These are phyloP conservation scores for Hecatera dysodea DNA, from an alignment of 2,888 invertebrate species.

Conservation along the genomic window DNA sequence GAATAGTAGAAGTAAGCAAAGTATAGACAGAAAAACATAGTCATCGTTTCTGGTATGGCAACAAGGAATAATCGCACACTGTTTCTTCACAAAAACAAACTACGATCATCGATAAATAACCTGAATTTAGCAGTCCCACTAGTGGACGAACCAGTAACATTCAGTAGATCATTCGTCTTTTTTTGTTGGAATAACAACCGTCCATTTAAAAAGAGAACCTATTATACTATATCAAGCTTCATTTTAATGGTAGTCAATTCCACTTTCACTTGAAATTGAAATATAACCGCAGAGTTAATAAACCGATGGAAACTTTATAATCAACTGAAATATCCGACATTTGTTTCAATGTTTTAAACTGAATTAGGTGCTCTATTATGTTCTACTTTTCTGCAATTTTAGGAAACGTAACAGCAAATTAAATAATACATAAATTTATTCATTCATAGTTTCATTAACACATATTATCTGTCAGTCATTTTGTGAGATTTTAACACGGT, in stretches of 20 bases:
- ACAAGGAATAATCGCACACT: neutral
- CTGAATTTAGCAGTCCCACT: neutral
- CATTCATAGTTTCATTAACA: no score
- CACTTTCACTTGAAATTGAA: slow-evolving; percentile 11
- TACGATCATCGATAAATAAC: neutral
- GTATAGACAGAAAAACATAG: no score
- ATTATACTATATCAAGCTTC: neutral
- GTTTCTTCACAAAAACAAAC: neutral
- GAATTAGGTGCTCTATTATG: slow-evolving; percentile 1
- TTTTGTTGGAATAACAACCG: neutral
- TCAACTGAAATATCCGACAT: slow-evolving; percentile 31
- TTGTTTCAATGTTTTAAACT: slow-evolving; percentile 25
- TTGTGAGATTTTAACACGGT: no score
- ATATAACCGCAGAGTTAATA: slow-evolving; percentile 12
- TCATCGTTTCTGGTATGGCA: no score
- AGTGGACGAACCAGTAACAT: neutral
- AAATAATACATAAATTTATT: no score
- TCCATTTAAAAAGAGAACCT: neutral
- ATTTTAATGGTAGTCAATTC: slow-evolving; percentile 14
- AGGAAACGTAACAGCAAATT: neutral
- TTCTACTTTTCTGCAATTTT: neutral
- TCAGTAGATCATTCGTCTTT: neutral
- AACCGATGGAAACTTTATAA: slow-evolving; percentile 21
- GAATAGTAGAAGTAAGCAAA: no score
- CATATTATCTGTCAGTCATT: no score